phyloP scores from a whole-genome alignment of 2,113 vertebrate species.

The Hippocampus mohnikei region DNA sequence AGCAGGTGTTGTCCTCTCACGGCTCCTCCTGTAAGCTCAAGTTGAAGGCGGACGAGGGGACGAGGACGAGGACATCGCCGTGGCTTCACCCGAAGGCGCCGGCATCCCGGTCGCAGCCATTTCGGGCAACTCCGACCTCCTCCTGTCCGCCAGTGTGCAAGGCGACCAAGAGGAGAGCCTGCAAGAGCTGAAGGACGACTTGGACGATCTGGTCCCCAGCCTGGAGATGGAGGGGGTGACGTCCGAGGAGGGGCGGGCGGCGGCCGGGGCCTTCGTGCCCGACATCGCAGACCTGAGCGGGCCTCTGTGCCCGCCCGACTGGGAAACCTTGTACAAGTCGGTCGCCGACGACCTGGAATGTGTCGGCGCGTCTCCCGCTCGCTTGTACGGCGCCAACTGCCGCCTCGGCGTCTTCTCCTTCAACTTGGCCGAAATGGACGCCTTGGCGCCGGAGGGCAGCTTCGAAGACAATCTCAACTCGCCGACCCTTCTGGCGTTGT shows the following conservation, averaged over 20 bases:
- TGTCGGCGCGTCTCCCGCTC: conserved; percentile 82
- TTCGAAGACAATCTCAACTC: conserved; percentile 89
- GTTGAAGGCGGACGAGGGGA: background rate
- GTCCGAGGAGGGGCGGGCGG: conserved; percentile 62
- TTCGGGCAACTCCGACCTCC: conserved; percentile 73
- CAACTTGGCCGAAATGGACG: conserved; percentile 83
- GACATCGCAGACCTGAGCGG: conserved; percentile 84
- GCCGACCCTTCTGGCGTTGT: conserved; percentile 81
- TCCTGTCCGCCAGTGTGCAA: conserved; percentile 69
- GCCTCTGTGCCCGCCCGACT: conserved; percentile 87
- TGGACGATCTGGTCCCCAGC: conserved; percentile 79
- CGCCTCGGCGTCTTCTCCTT: conserved; percentile 84
- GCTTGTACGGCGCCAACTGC: conserved; percentile 78
- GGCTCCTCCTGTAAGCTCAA: conserved; percentile 83
- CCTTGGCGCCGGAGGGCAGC: conserved; percentile 80
- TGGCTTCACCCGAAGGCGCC: conserved; percentile 75
- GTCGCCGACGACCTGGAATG: conserved; percentile 84
- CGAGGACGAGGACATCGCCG: conserved; percentile 42
- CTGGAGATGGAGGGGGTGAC: conserved; percentile 66
- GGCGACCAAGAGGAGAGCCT: conserved; percentile 78
- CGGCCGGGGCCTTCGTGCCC: conserved; percentile 84
- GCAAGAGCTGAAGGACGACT: conserved; percentile 57
- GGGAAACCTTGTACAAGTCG: conserved; percentile 87
- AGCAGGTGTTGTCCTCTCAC: conserved; percentile 86
- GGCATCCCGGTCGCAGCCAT: conserved; percentile 65